phyloP scores from a whole-genome alignment of 2,113 vertebrate genomes.

The Theristicus caerulescens region DNA sequence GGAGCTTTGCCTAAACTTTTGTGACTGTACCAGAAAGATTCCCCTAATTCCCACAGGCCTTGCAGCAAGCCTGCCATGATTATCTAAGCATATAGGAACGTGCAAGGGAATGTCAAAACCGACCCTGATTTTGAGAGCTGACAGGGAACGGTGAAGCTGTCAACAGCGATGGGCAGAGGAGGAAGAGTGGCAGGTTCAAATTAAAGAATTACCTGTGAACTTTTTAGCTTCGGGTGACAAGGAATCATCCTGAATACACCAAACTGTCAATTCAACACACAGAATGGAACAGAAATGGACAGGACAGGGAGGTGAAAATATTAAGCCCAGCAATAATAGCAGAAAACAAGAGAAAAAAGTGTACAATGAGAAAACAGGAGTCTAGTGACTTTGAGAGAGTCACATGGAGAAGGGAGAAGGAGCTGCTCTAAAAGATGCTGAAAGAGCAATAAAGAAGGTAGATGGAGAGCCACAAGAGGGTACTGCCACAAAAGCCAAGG shows the following conservation, averaged over 20 bases:
- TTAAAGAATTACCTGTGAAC: conserved; percentile 22
- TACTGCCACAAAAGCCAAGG: conserved; percentile 35
- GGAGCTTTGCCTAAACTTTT: background rate
- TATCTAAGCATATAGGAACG: background rate
- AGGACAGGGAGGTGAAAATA: background rate
- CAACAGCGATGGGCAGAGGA: background rate
- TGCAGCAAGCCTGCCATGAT: background rate
- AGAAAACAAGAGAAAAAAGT: background rate
- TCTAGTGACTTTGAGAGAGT: background rate
- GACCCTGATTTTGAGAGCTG: background rate
- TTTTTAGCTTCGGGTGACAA: background rate
- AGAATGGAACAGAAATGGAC: background rate
- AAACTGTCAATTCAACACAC: background rate
- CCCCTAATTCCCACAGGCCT: background rate
- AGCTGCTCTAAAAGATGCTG: background rate
- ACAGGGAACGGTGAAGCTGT: background rate
- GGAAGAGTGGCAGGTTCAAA: background rate
- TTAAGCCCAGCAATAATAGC: background rate
- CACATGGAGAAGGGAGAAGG: background rate
- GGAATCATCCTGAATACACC: background rate
- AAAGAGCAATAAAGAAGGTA: background rate
- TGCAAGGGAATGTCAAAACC: background rate
- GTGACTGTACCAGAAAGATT: background rate
- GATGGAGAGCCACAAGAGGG: background rate
- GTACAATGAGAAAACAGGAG: background rate